Percentiles rank a stretch among this genome's conserved stretches.
phyloP scores from a whole-genome alignment of 2,888 invertebrate species.

The Osmoderma eremita region DNA sequence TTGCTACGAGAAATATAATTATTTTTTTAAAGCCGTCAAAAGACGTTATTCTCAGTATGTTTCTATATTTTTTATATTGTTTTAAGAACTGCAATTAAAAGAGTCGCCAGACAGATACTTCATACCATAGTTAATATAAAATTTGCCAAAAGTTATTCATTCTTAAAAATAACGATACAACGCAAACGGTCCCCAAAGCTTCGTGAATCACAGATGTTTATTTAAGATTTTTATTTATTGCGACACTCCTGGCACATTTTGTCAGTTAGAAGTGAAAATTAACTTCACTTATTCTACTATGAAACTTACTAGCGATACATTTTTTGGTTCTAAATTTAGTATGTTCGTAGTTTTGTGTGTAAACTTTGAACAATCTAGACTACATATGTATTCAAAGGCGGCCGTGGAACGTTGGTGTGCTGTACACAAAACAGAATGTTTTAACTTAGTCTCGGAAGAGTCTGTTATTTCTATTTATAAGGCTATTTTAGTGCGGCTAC shows the following conservation, averaged over 20 bases:
- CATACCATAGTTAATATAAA: background rate
- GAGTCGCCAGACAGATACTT: too few relatives aligned
- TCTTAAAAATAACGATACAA: constrained; percentile 20
- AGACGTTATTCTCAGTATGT: background rate
- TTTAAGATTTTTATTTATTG: constrained; percentile 30
- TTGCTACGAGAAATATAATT: background rate
- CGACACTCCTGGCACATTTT: constrained; percentile 25
- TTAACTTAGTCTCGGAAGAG: background rate
- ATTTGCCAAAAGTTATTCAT: constrained; percentile 2
- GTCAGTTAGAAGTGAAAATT: constrained; percentile 22
- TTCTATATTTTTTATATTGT: background rate
- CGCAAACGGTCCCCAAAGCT: background rate
- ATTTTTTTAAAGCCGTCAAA: background rate
- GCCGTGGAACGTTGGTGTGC: too few relatives aligned
- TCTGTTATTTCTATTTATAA: constrained; percentile 4
- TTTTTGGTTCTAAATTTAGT: too few relatives aligned
- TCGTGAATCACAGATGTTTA: constrained; percentile 27
- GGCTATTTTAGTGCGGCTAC: constrained; percentile 12
- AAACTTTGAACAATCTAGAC: too few relatives aligned
- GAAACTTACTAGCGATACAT: background rate
- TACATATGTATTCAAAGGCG: too few relatives aligned
- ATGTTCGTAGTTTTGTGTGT: too few relatives aligned
- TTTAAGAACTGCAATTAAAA: too few relatives aligned
- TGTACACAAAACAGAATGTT: too few relatives aligned
- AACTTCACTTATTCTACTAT: constrained; percentile 1